Base-by-base conservation (phyloP, 2,797 vertebrate genomes). In the Melanotaenia trifasciata region DNA sequence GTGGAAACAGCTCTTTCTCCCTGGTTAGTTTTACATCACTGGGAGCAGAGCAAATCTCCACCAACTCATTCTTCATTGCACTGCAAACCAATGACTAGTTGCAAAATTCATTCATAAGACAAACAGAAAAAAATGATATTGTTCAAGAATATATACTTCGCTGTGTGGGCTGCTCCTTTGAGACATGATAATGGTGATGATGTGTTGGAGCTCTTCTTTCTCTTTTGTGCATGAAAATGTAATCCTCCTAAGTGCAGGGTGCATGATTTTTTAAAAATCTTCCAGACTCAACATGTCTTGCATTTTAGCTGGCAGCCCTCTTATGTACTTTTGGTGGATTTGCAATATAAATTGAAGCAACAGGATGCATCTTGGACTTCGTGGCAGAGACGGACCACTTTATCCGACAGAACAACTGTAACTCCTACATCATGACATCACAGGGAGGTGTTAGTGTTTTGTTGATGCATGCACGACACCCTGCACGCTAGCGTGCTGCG, bases 1-100 rank as follows among this genome's bases (percentile, higher is more conserved):
- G 91, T 93, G 91, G 90, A 94, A 94, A 93, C 76, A 64, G 88
- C 80, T 88, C 89, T 88, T 89, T 89, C 89, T 89, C 89, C 83
- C 79, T 58, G 85, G 93, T 92, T 90, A 90, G 86, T 90, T 90
- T 89, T 83, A 81, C 88, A 89, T 87, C 87, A 88, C 74, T 69
- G 38, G 78, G 74, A 87, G 78, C 79, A 64, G 77, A 83, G 72
- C 72, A 28, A 30, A 66, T 76, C 76, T 76, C 67, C 64, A 50
- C 58, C 53, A 73, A 74, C 40, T 80, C 74, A 68, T 80, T 76
- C 79, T 58, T 81, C 65, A 59, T 33, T 40, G 28, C 54, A 2
- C 59, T 10, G 38, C 68, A 77, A 84, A 65, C 78, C 81, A 40
- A 70, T 2, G 58, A 76, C 47, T 4, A 9, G 20, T 70, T 74